Percentiles rank a stretch among this genome's conserved stretches.
phyloP scores from a whole-genome alignment of 2,113 vertebrate species.

The Seriola dumerili region DNA sequence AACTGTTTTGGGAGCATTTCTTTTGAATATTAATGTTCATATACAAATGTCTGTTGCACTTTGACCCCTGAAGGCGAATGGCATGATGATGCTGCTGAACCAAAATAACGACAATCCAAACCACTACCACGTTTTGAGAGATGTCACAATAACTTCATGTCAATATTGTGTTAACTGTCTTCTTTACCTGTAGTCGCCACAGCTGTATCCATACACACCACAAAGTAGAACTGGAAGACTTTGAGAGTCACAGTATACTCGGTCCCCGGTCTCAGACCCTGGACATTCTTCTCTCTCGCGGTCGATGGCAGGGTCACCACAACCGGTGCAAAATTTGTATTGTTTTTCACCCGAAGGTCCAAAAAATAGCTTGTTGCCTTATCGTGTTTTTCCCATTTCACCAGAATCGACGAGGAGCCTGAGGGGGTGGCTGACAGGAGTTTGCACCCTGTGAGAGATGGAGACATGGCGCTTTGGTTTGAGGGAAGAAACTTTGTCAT shows the following conservation, averaged over 20 bases:
- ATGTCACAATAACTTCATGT: not conserved
- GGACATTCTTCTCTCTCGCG: constrained; percentile 41
- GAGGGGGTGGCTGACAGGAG: constrained; percentile 67
- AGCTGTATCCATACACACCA: constrained; percentile 53
- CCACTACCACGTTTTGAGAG: not conserved
- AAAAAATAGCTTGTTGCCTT: constrained; percentile 77
- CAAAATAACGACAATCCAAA: not conserved
- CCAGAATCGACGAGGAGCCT: constrained; percentile 70
- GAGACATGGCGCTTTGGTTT: not conserved
- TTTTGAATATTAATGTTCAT: fast-evolving
- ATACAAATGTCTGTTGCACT: too few species aligned
- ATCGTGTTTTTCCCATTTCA: constrained; percentile 71
- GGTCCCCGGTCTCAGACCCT: constrained; percentile 75
- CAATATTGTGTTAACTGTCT: not conserved
- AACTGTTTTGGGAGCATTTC: not conserved
- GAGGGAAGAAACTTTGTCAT: not conserved
- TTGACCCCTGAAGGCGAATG: not conserved
- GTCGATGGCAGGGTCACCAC: constrained; percentile 35
- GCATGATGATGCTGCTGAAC: not conserved
- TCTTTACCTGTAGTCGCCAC: constrained; percentile 73
- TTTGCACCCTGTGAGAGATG: constrained; percentile 68
- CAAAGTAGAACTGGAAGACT: constrained; percentile 69
- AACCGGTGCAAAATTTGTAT: constrained; percentile 62
- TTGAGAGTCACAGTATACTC: constrained; percentile 81
- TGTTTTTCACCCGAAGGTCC: constrained; percentile 79